These are phyloP conservation scores for Pocillopora damicornis DNA, from an alignment of 64 coral and sea anemone species.

Conservation along the genomic window DNA sequence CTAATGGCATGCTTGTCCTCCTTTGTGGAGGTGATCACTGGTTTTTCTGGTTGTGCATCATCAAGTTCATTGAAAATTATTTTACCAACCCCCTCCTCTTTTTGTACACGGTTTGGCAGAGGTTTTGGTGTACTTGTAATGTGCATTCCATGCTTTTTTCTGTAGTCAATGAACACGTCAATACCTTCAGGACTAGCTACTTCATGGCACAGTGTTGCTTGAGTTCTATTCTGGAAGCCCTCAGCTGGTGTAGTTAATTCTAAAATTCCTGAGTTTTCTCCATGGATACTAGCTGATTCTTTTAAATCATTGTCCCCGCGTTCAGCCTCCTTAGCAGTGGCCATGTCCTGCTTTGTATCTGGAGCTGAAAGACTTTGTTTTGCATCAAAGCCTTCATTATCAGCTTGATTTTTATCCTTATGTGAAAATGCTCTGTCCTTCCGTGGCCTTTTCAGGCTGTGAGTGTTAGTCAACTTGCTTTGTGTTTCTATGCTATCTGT, in stretches of 20 bases:
- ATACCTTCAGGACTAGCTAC: conserved; percentile 55
- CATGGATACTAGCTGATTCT: background rate
- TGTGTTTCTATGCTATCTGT: conserved; percentile 55
- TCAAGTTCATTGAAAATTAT: background rate
- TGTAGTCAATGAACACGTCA: conserved; percentile 68
- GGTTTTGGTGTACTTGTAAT: conserved; percentile 60
- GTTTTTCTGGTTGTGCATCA: background rate
- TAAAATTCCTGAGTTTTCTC: background rate
- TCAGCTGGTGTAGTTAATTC: background rate
- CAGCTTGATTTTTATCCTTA: background rate
- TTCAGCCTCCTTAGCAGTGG: background rate
- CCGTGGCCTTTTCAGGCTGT: conserved; percentile 35
- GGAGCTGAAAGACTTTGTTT: background rate
- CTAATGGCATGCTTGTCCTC: background rate
- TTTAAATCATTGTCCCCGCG: background rate
- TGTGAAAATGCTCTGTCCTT: conserved; percentile 31
- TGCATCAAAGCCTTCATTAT: background rate
- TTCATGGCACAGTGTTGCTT: background rate
- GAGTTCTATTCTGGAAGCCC: background rate
- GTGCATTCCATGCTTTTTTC: conserved; percentile 44
- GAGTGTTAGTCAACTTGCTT: conserved; percentile 30
- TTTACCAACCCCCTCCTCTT: conserved; percentile 4
- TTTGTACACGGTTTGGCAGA: conserved; percentile 7
- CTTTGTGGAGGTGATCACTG: background rate
- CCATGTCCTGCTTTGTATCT: background rate